Conservation (phyloP, 1,140 invertebrate genomes). For the Drosophila pectinifera region DNA sequence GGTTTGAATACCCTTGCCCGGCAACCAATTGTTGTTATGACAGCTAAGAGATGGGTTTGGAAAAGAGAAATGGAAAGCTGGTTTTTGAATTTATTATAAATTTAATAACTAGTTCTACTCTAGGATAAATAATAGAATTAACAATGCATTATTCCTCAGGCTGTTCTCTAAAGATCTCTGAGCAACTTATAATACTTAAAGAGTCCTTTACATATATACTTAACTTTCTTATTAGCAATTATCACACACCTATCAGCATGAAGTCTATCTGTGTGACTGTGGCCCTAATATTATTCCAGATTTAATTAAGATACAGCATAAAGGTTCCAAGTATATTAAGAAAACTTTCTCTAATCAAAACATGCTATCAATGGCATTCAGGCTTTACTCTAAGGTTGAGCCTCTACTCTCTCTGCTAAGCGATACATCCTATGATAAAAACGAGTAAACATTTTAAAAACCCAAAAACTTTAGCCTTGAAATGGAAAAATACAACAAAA, state of each 20-base stretch:
- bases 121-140: too few species aligned
- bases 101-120: neutral
- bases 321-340: constrained; percentile 4
- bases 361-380: neutral
- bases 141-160: too few species aligned
- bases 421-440: neutral
- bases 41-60: constrained; percentile 3
- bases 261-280: neutral
- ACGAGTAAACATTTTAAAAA: neutral
- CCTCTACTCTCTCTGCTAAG: neutral
- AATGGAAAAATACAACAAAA: neutral
- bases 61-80: neutral
- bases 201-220: too few species aligned
- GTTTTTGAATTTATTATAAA: neutral
- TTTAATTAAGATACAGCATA: constrained; percentile 28
- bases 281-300: neutral
- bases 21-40: constrained; percentile 4
- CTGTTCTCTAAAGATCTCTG: too few species aligned
- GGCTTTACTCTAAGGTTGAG: constrained; percentile 1
- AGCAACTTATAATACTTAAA: too few species aligned
- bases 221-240: too few species aligned
- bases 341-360: constrained; percentile 11
- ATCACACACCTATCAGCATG: too few species aligned
- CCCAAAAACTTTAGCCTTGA: neutral
- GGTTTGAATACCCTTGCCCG: constrained; percentile 25